Conservation (phyloP, 2,797 vertebrate genomes). For the Acanthurus lineatus region DNA sequence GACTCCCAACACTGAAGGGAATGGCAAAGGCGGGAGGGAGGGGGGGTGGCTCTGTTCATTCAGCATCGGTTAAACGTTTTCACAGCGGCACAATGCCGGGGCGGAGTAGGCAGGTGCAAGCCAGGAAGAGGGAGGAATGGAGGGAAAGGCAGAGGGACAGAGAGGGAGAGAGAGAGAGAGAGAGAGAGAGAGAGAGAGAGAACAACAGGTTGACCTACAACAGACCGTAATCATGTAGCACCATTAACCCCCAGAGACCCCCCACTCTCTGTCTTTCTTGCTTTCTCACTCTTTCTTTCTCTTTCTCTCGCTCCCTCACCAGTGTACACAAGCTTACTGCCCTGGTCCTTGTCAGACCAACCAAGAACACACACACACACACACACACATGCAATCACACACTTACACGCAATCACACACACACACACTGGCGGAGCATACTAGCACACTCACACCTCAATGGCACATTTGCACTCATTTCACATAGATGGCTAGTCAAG, state of each 20-base stretch:
- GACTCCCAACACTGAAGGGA: conserved; percentile 80
- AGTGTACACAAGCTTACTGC: conserved; percentile 69
- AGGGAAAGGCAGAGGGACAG: conserved; percentile 70
- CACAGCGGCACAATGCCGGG: conserved; percentile 90
- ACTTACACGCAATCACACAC: conserved; percentile 10
- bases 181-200: conserved; percentile 57
- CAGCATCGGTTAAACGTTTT: conserved; percentile 98
- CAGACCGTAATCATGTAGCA: conserved; percentile 97
- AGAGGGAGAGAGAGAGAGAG: conserved; percentile 52
- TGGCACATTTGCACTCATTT: conserved; percentile 72
- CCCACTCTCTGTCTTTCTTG: conserved; percentile 78
- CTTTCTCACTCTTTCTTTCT: conserved; percentile 83
- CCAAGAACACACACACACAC: conserved; percentile 29
- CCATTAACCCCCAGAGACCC: conserved; percentile 95
- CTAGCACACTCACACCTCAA: conserved; percentile 63
- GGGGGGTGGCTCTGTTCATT: conserved; percentile 80
- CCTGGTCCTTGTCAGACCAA: conserved; percentile 74
- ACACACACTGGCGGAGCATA: conserved; percentile 56
- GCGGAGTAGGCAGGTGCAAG: conserved; percentile 86
- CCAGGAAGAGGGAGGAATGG: conserved; percentile 76
- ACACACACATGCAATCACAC: conserved; percentile 30
- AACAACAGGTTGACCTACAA: conserved; percentile 97
- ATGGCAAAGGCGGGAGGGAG: conserved; percentile 51
- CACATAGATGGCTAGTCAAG: conserved; percentile 78
- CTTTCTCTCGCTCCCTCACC: conserved; percentile 68